These are phyloP conservation scores for Nymphalis c-album DNA, from an alignment of 2,888 invertebrate species.

Conservation along the genomic window DNA sequence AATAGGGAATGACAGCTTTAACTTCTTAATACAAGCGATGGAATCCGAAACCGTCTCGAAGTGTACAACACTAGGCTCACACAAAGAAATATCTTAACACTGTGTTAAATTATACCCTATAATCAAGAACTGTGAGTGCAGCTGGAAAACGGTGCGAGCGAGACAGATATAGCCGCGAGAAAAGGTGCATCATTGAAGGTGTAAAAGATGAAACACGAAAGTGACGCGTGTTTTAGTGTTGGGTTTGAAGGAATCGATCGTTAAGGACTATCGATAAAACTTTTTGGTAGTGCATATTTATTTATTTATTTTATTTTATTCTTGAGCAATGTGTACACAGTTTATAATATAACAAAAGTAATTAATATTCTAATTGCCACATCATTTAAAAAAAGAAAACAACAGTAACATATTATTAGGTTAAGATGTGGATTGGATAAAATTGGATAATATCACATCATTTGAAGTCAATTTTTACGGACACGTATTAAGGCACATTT, in stretches of 20 bases:
- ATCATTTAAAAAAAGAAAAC: too few species aligned
- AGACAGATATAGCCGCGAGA: conserved; percentile 49
- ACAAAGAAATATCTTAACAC: conserved; percentile 28
- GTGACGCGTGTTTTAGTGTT: conserved; percentile 71
- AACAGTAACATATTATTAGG: too few species aligned
- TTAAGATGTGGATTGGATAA: too few species aligned
- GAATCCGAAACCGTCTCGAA: conserved; percentile 36
- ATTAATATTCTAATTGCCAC: too few species aligned
- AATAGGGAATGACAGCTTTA: conserved; percentile 50
- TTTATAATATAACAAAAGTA: too few species aligned
- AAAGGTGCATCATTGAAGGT: conserved; percentile 73
- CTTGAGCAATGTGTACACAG: too few species aligned
- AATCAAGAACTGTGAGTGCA: conserved; percentile 23
- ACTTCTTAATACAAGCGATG: conserved; percentile 44
- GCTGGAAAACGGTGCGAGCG: conserved; percentile 44
- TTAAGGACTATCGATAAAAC: conserved; percentile 11
- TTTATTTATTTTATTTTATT: too few species aligned
- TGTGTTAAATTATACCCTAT: conserved; percentile 22
- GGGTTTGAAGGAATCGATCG: conserved; percentile 38
- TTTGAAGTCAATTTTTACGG: too few species aligned
- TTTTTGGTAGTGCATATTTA: too few species aligned
- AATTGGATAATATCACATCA: too few species aligned
- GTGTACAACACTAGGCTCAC: conserved; percentile 18
- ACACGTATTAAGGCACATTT: too few species aligned
- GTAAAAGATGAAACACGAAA: conserved; percentile 79